Base-by-base conservation (phyloP, 2,113 vertebrate species). In the Dipodomys stephensi region DNA sequence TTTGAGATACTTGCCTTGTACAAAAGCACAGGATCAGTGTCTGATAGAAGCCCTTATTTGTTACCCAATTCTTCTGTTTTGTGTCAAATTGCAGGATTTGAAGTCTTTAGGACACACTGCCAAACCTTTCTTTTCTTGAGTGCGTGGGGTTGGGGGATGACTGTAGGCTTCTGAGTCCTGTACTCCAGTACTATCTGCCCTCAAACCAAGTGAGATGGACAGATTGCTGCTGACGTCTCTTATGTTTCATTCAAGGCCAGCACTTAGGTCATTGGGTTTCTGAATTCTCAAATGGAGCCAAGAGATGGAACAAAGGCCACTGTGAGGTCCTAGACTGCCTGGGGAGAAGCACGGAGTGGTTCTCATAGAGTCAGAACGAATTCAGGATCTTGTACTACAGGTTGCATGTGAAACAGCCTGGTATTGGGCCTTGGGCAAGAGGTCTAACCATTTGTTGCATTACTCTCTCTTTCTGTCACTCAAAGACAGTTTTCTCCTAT, bases 51-150 rank as follows among this genome's bases (percentile, higher is more conserved):
- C 1, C 44, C 81, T 87, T 35, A 13, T 87, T 69, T 71, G 71
- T 88, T 93, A 77, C 23, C 71, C 73, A 87, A 76, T 94, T 78
- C 74, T 91, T 85, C 32, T 79, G 53, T 87, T 91, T 97, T 91
- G 90, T 1, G 2, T 49, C 49, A 49, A 49, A 49, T 49, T 57
- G 15, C 53, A 57, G 53, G 53, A 57, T 13, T 16, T 57, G 53
- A 57, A 57, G 53, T 16, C 53, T 57, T 57, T 57, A 57, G 53
- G 53, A 57, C 53, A 3, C 53, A 57, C 53, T 13, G 15, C 53
- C 53, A 57, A 57, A 57, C 53, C 53, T 57, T 57, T 57, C 0
- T 16, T 57, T 57, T 57, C 15, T 16, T 18, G 12, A 57, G 53
- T 16, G 53, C 2, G 12, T 16, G 53, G 15, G 53, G 53, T 13